A percentile compares a stretch with the other conserved stretches of the same genome.
Evolutionary conservation across 2,888 invertebrate species (phyloP).

Genomic region (Agelastica alni): DNA sequence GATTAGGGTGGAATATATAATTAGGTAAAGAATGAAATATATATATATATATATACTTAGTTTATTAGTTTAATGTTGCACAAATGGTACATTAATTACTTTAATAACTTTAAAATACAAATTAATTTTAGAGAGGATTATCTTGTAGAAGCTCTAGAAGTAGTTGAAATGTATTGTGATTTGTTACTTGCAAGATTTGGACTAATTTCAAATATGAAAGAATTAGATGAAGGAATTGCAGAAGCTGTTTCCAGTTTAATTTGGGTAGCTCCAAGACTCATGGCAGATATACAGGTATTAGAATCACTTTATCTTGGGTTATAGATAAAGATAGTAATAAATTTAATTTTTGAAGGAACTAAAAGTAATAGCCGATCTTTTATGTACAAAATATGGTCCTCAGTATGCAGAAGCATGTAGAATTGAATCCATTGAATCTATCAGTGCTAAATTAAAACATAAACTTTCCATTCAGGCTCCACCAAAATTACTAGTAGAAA

Average conservation of each 20-base stretch:
- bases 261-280: slow-evolving; percentile 95
- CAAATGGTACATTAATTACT: no score
- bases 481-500: slow-evolving; percentile 92
- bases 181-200: slow-evolving; percentile 94
- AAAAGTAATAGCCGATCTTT: slow-evolving; percentile 83
- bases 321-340: background rate
- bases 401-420: slow-evolving; percentile 89
- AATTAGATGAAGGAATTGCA: slow-evolving; percentile 90
- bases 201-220: slow-evolving; percentile 95
- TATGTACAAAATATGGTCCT: slow-evolving; percentile 91
- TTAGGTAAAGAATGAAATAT: slow-evolving; percentile 66
- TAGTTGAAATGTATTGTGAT: slow-evolving; percentile 99
- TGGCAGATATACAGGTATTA: slow-evolving; percentile 75
- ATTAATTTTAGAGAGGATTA: slow-evolving; percentile 97
- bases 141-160: slow-evolving; percentile 98
- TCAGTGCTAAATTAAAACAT: slow-evolving; percentile 89
- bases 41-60: no score
- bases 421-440: slow-evolving; percentile 77
- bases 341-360: slow-evolving; percentile 61
- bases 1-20: slow-evolving; percentile 98
- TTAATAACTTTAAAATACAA: no score
- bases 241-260: slow-evolving; percentile 96
- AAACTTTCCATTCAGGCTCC: slow-evolving; percentile 95
- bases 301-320: background rate
- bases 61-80: background rate